Conservation (phyloP, 2,113 vertebrate genomes). For the Tyrannus savana region DNA sequence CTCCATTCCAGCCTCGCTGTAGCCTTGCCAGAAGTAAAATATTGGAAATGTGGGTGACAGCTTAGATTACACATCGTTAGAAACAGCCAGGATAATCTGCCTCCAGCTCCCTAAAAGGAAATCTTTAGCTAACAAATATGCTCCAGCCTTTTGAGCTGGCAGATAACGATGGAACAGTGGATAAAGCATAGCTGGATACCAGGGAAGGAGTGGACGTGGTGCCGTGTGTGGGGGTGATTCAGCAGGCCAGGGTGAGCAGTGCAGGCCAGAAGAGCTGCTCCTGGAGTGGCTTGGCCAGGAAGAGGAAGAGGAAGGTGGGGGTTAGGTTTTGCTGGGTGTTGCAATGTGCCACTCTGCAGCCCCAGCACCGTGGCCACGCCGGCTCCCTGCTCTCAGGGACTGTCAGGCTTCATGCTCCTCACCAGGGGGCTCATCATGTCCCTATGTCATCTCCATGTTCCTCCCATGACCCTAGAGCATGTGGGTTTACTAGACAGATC, state of each 20-base stretch:
- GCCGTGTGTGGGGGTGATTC: background rate
- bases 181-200: background rate
- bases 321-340: background rate
- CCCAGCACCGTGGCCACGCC: rapidly evolving
- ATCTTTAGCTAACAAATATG: conserved; percentile 29
- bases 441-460: rapidly evolving
- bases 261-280: background rate
- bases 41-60: conserved; percentile 42
- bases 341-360: background rate
- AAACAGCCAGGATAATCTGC: conserved; percentile 32
- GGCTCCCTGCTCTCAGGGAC: rapidly evolving
- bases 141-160: conserved; percentile 9
- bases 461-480: rapidly evolving
- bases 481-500: background rate
- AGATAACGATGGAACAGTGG: background rate
- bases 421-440: rapidly evolving
- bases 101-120: conserved; percentile 18
- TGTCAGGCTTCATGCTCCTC: background rate
- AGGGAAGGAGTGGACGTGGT: background rate
- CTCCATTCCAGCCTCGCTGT: background rate
- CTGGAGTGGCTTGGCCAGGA: background rate
- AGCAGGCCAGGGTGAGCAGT: background rate
- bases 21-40: background rate
- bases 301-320: background rate
- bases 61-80: conserved; percentile 9